Evolutionary conservation across 2,797 vertebrate genomes (phyloP).

Genomic region (Sphenodon punctatus): DNA sequence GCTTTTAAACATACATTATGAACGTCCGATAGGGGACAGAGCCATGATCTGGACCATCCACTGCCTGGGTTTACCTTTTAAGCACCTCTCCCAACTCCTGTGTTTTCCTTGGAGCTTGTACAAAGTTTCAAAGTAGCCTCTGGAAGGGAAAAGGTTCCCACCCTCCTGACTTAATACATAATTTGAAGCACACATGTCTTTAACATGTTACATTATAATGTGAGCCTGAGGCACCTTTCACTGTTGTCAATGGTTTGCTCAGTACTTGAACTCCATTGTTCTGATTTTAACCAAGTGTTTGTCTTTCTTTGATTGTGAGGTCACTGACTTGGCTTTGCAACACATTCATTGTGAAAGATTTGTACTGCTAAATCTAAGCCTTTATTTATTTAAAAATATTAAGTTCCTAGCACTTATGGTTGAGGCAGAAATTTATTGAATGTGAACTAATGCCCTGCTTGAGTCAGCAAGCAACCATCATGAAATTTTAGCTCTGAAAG

Average conservation of each 20-base stretch:
- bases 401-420: background rate
- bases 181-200: no score
- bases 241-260: background rate
- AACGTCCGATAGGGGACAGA: no score
- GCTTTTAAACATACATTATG: no score
- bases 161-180: no score
- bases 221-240: background rate
- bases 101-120: no score
- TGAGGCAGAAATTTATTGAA: background rate
- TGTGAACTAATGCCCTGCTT: background rate
- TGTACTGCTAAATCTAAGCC: background rate
- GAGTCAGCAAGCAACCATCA: background rate
- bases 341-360: background rate
- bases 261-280: fast-evolving
- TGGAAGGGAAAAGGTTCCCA: no score
- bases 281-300: background rate
- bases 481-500: background rate
- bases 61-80: no score
- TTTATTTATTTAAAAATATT: background rate
- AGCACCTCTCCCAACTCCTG: no score
- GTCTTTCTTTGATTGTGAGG: background rate
- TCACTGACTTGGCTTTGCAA: background rate
- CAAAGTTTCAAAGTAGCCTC: no score
- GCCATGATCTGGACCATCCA: no score
- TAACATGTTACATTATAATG: no score